phyloP scores from a whole-genome alignment of 2,797 vertebrate species.

The Cynopterus sphinx region DNA sequence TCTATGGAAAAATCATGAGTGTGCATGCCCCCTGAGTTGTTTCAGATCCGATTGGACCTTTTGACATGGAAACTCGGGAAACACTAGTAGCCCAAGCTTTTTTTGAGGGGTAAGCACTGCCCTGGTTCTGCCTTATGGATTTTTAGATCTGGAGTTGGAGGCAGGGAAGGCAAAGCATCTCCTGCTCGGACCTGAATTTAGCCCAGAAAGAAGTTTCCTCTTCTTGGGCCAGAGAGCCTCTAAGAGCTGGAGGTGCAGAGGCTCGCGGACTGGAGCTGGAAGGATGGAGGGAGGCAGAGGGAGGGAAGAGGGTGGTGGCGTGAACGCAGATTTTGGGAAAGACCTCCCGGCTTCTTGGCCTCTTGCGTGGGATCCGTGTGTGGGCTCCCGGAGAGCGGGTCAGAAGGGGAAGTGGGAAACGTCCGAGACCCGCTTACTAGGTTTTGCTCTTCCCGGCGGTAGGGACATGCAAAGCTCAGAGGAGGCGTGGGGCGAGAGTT shows the following conservation, averaged over 20 bases:
- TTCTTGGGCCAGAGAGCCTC: not conserved
- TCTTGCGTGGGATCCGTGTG: not conserved
- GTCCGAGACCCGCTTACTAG: not conserved
- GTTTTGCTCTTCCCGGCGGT: not conserved
- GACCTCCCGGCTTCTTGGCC: not conserved
- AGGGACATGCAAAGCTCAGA: not conserved
- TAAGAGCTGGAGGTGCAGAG: not conserved
- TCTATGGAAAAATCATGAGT: not conserved
- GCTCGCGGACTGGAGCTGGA: not conserved
- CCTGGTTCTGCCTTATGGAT: not conserved
- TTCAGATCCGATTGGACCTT: slow-evolving; percentile 4
- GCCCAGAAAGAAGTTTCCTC: slow-evolving; percentile 61
- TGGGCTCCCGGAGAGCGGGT: not conserved
- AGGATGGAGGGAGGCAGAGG: not conserved
- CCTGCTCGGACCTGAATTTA: not conserved
- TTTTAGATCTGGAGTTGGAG: not conserved
- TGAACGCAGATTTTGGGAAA: slow-evolving; percentile 12
- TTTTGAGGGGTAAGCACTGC: not conserved
- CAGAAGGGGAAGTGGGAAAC: not conserved
- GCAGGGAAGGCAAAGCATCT: not conserved
- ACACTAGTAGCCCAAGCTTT: not conserved
- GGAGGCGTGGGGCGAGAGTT: not conserved
- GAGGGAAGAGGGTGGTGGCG: not conserved
- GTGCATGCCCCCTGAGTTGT: not conserved
- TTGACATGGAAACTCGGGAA: not conserved